A percentile compares a stretch with the other conserved stretches of the same genome.
Evolutionary conservation across 1,140 invertebrate genomes (phyloP).

Genomic region (Megalopta genalis): DNA sequence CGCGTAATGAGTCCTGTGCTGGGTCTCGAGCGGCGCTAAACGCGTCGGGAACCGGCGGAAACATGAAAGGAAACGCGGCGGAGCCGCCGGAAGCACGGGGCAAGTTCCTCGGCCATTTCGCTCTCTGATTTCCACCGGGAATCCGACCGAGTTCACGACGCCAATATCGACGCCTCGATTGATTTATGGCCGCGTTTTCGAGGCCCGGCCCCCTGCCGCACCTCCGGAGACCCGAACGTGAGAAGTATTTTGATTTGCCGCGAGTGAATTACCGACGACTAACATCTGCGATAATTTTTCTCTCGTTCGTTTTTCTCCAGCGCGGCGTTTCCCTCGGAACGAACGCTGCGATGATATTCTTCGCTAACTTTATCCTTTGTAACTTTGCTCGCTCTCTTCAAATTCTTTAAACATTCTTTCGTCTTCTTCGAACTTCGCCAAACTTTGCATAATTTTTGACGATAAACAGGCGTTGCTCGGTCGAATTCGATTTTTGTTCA

Average conservation of each 20-base stretch:
- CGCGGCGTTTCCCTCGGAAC: too few relatives aligned
- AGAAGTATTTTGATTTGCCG: neutral
- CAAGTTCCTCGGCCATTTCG: neutral
- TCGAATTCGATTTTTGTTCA: too few relatives aligned
- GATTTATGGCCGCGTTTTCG: neutral
- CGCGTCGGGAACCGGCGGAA: neutral
- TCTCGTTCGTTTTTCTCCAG: too few relatives aligned
- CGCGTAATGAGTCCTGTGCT: neutral
- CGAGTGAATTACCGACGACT: neutral
- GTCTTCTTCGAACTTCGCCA: too few relatives aligned
- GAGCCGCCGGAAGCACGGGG: neutral
- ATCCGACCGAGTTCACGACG: neutral
- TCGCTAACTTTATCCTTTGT: too few relatives aligned
- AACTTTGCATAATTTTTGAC: too few relatives aligned
- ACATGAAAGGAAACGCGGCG: neutral
- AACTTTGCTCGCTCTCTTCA: too few relatives aligned
- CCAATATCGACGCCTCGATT: neutral
- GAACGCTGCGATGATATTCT: too few relatives aligned
- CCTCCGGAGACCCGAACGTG: neutral
- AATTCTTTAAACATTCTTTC: too few relatives aligned
- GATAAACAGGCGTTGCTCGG: too few relatives aligned
- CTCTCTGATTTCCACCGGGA: constrained; percentile 6
- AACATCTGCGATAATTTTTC: too few relatives aligned
- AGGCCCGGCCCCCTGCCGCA: neutral
- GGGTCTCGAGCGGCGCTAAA: neutral